Percentiles rank a stretch among this genome's conserved stretches.
phyloP scores from a whole-genome alignment of 2,888 invertebrate species.

The Mimas tiliae region DNA sequence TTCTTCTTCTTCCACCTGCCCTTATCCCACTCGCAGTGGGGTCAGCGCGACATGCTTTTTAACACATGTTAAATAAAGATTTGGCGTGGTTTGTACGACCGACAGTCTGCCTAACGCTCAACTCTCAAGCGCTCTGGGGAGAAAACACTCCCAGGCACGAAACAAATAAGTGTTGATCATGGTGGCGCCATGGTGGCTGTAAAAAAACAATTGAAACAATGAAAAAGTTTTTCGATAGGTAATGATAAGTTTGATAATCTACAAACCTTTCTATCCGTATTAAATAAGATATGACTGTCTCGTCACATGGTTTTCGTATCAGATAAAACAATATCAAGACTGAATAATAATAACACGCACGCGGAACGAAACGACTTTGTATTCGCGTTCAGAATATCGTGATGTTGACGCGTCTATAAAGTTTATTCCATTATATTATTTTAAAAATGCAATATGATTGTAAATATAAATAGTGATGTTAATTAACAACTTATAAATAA shows the following conservation, averaged over 20 bases:
- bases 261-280: conserved; percentile 32
- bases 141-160: too few relatives aligned
- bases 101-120: too few relatives aligned
- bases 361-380: conserved; percentile 57
- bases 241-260: neutral
- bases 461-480: conserved; percentile 1
- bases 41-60: too few relatives aligned
- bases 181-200: too few relatives aligned
- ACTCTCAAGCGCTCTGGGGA: too few relatives aligned
- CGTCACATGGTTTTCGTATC: conserved; percentile 47
- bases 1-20: too few relatives aligned
- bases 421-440: conserved; percentile 17
- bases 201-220: neutral
- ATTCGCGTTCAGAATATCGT: conserved; percentile 56
- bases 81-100: too few relatives aligned
- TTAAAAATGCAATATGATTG: conserved; percentile 27
- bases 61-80: too few relatives aligned
- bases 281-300: conserved; percentile 31
- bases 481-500: conserved; percentile 31
- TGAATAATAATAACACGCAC: conserved; percentile 49
- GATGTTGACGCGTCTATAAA: conserved; percentile 1
- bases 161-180: too few relatives aligned
- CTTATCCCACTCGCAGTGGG: too few relatives aligned
- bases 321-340: conserved; percentile 26
- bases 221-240: neutral